These are phyloP conservation scores for Monoplex corrugatus DNA, from an alignment of 2,888 invertebrate species.

Conservation along the genomic window DNA sequence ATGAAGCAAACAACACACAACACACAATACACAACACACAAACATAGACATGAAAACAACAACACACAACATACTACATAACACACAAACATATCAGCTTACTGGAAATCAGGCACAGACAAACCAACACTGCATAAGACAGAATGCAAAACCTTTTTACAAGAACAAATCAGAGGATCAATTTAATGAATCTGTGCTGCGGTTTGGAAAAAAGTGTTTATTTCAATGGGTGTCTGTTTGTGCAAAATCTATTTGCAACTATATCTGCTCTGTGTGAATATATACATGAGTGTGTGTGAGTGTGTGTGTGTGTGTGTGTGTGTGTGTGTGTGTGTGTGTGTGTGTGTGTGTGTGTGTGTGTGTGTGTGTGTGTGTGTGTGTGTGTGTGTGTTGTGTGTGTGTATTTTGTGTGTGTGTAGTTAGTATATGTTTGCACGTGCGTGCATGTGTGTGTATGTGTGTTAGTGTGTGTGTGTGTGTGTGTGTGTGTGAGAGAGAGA, in stretches of 20 bases:
- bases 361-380: background rate
- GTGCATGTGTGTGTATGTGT: background rate
- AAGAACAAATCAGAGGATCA: too few species aligned
- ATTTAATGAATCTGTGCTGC: too few species aligned
- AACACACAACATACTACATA: background rate
- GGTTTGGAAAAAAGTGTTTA: too few species aligned
- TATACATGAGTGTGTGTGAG: background rate
- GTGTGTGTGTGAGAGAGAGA: background rate
- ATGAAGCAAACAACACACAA: too few species aligned
- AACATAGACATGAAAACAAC: too few species aligned
- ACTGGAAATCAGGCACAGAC: too few species aligned
- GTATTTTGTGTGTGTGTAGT: background rate
- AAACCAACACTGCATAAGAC: too few species aligned
- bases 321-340: background rate
- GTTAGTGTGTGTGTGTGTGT: slow-evolving; percentile 6
- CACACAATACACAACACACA: too few species aligned
- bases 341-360: background rate
- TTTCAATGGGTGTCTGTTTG: too few species aligned
- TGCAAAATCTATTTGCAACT: too few species aligned
- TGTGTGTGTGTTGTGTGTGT: background rate
- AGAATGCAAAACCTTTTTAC: too few species aligned
- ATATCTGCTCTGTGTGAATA: background rate
- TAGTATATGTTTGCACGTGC: background rate
- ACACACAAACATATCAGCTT: background rate
- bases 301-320: slow-evolving; percentile 26